These are phyloP conservation scores for Gobio gobio DNA, from an alignment of 2,113 vertebrate species.

Conservation along the genomic window DNA sequence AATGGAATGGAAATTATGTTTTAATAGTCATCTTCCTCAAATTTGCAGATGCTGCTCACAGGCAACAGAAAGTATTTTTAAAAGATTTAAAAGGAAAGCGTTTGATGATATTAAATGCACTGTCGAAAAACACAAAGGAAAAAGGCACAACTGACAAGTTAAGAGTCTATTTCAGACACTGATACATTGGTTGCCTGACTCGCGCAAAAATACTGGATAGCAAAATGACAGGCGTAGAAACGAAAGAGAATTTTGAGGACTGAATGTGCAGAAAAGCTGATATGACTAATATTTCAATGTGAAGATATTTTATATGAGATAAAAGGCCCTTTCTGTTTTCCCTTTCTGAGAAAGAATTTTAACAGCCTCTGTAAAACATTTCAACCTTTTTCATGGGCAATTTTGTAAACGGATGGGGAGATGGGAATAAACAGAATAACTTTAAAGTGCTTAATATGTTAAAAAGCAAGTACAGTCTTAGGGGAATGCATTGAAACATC, in stretches of 20 bases:
- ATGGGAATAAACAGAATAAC: conserved; percentile 33
- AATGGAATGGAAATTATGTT: neutral
- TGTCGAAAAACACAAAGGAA: conserved; percentile 15
- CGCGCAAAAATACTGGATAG: conserved; percentile 17
- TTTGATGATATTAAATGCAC: conserved; percentile 30
- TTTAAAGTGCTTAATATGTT: neutral
- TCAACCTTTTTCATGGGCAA: conserved; percentile 56
- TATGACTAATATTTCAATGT: conserved; percentile 45
- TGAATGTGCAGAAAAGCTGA: conserved; percentile 30
- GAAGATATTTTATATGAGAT: conserved; percentile 46
- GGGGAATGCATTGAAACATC: neutral
- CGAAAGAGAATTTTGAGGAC: conserved; percentile 14
- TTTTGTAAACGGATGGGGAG: conserved; percentile 54
- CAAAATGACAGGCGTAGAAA: conserved; percentile 34
- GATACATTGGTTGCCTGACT: conserved; percentile 22
- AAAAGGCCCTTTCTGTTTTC: conserved; percentile 19
- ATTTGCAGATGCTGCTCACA: neutral
- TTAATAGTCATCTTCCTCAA: neutral
- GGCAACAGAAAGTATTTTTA: neutral
- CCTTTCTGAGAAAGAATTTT: conserved; percentile 58
- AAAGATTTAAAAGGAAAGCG: neutral
- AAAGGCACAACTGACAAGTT: conserved; percentile 17
- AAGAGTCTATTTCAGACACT: conserved; percentile 24
- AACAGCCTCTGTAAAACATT: conserved; percentile 58
- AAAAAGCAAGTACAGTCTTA: neutral